Base-by-base conservation (phyloP, 2,888 invertebrate species). In the Amphipyra tragopoginis region DNA sequence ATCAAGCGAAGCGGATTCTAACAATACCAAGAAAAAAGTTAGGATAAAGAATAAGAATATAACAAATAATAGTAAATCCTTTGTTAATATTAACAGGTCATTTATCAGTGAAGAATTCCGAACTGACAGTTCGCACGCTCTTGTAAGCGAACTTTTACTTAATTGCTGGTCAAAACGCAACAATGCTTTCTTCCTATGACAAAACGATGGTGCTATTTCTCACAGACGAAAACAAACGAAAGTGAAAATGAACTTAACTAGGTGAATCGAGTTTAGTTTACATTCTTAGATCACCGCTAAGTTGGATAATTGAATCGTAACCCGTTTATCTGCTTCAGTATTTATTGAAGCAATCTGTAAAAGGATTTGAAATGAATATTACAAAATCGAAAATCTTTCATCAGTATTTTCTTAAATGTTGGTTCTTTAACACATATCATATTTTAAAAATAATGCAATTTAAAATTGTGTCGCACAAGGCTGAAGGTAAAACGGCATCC, bases 61-160 rank as follows among this genome's bases (percentile, higher is more conserved):
- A n/a, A 38, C 14, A 51, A 63, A 45, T 52, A 48, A 38, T 65
- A 55, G 40, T 59, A 51, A 55, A 59, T 62, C 54, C 43, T 59
- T 64, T 56, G 67, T 68, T 57, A 49, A 58, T 39, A 54, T 54
- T 61, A 64, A 51, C 54, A 53, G 45, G 61, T 67, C 55, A 56
- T 61, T 62, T 39, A 72, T 65, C 63, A 55, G 14, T 59, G 45
- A 64, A 63, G 56, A 75, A 65, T 63, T 61, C 63, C 56, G 39
- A 50, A 60, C 64, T 62, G 47, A 50, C 51, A 76, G 82, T 90
- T 92, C 92, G 79, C 91, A 92, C 91, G 90, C 84, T 86, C 85
- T 83, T 85, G 82, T 81, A 81, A 83, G 60, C 68, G 74, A 78
- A 90, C 92, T 92, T 93, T 92, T 93, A 92, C 93, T 91, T 91